Percentiles rank a stretch among this genome's conserved stretches.
Conservation (phyloP, 2,888 invertebrate species). For the Caenorhabditis virilis region DNA sequence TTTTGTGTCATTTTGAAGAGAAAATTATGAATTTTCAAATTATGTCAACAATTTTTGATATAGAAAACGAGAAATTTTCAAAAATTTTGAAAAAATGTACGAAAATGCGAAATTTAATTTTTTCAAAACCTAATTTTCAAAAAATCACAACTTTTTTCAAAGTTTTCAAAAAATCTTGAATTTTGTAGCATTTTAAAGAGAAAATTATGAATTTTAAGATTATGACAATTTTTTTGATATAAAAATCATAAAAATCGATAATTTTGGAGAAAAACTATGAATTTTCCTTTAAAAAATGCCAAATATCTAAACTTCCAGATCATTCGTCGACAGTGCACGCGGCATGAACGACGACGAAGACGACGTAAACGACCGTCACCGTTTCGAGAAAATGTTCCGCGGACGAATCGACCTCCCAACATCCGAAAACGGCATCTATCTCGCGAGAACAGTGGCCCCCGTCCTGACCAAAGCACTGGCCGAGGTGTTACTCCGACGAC, state of each 20-base stretch:
- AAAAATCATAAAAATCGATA: conserved; percentile 1
- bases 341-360: conserved; percentile 53
- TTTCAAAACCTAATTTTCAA: too few relatives aligned
- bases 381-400: conserved; percentile 61
- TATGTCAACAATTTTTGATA: too few relatives aligned
- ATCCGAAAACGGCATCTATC: conserved; percentile 70
- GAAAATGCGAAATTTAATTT: too few relatives aligned
- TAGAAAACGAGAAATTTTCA: too few relatives aligned
- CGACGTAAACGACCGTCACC: conserved; percentile 49
- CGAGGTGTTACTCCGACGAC: conserved; percentile 67
- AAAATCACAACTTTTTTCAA: too few relatives aligned
- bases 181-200: too few relatives aligned
- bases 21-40: too few relatives aligned
- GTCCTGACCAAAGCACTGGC: conserved; percentile 70
- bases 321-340: conserved; percentile 54
- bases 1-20: too few relatives aligned
- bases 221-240: too few relatives aligned
- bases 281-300: conserved; percentile 1
- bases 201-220: too few relatives aligned
- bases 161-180: too few relatives aligned
- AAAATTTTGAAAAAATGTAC: too few relatives aligned
- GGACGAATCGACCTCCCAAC: conserved; percentile 65
- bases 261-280: not conserved
- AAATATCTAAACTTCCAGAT: conserved; percentile 27
- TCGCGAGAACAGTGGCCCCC: conserved; percentile 70